Evolutionary conservation across 2,797 vertebrate species (phyloP).

Genomic region (Centropyge bicolor): DNA sequence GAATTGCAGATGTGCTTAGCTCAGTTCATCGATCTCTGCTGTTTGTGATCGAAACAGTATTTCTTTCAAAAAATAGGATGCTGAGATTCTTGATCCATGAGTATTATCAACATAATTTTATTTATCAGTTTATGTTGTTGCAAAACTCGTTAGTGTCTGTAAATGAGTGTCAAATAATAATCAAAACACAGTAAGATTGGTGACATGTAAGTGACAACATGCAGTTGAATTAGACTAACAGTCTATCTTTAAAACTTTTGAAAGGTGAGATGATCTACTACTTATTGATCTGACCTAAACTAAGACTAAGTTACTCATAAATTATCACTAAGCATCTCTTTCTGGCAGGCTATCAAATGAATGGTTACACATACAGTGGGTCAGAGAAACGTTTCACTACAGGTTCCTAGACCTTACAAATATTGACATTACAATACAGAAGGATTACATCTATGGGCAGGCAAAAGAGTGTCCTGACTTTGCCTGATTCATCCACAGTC

Average conservation of each 20-base stretch:
- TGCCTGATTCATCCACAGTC: background rate
- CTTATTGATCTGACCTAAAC: background rate
- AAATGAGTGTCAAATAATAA: background rate
- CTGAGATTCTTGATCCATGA: background rate
- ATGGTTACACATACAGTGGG: background rate
- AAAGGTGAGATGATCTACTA: background rate
- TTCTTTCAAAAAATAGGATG: background rate
- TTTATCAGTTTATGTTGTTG: background rate
- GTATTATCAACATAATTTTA: background rate
- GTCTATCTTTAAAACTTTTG: background rate
- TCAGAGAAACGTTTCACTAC: background rate
- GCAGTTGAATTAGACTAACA: background rate
- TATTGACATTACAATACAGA: background rate
- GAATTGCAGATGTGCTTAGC: background rate
- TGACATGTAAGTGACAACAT: background rate
- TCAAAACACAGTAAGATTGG: background rate
- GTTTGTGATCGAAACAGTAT: background rate
- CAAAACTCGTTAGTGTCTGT: background rate
- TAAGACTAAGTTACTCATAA: background rate
- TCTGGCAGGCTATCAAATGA: background rate
- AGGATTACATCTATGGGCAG: background rate
- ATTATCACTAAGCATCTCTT: background rate
- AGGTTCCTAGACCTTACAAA: background rate
- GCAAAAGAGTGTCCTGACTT: background rate
- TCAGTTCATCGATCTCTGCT: background rate